Evolutionary conservation across 2,113 vertebrate genomes (phyloP).

Genomic region (Herpailurus yagouaroundi): DNA sequence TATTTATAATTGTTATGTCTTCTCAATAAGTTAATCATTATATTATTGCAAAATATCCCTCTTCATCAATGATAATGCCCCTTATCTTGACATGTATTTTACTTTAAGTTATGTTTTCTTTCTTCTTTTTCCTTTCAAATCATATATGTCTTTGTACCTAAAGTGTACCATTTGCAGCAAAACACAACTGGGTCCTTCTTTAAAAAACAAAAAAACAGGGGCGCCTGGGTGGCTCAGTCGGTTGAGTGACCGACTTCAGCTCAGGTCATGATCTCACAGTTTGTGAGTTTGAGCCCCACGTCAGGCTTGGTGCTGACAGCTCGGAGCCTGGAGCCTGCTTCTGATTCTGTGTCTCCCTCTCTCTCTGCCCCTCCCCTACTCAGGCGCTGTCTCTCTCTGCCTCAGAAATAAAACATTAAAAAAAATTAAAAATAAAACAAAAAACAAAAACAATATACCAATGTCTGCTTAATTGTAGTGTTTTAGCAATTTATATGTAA

Average conservation of each 20-base stretch:
- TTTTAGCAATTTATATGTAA: not conserved
- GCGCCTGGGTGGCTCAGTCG: too few relatives aligned
- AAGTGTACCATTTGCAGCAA: not conserved
- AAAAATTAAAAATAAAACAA: too few relatives aligned
- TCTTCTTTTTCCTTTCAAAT: not conserved
- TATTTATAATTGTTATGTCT: not conserved
- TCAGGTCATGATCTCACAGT: too few relatives aligned
- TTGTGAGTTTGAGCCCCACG: too few relatives aligned
- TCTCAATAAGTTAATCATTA: not conserved
- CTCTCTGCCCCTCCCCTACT: too few relatives aligned
- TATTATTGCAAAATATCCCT: not conserved
- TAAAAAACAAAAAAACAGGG: not conserved
- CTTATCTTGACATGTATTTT: not conserved
- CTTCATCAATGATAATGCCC: not conserved
- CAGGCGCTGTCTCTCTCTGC: too few relatives aligned
- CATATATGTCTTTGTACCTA: not conserved
- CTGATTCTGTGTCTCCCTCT: too few relatives aligned
- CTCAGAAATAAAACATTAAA: too few relatives aligned
- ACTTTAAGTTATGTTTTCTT: not conserved
- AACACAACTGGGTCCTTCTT: not conserved
- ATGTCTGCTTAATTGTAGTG: not conserved
- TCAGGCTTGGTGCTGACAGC: too few relatives aligned
- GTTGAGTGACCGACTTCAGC: too few relatives aligned
- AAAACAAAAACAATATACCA: not conserved
- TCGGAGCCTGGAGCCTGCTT: too few relatives aligned